Percentiles rank a stretch among this genome's conserved stretches.
These are phyloP conservation scores for Raphicerus campestris DNA, from an alignment of 2,113 vertebrate species.

Conservation along the genomic window DNA sequence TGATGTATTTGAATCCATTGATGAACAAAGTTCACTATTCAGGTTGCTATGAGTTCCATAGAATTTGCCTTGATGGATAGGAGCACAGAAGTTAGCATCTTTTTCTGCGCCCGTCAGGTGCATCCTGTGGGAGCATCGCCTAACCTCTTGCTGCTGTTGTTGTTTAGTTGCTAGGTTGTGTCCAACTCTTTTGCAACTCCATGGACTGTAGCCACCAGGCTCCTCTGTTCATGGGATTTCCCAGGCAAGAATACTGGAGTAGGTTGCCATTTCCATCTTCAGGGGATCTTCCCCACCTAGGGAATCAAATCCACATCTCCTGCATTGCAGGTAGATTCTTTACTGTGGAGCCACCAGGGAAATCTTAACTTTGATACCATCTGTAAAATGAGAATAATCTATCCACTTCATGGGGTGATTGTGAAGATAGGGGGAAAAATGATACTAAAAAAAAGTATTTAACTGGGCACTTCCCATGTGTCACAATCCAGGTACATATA, in stretches of 20 bases:
- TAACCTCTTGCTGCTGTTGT: background rate
- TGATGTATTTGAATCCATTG: background rate
- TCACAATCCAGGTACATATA: background rate
- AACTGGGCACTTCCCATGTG: background rate
- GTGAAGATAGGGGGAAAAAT: background rate
- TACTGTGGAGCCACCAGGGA: background rate
- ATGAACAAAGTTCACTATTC: background rate
- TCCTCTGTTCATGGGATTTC: background rate
- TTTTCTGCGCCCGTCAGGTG: background rate
- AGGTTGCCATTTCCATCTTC: background rate
- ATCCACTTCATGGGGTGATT: background rate
- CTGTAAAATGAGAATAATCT: background rate
- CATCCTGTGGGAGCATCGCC: rapidly evolving
- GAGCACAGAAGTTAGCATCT: no score
- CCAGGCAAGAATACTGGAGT: background rate
- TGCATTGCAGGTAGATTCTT: background rate
- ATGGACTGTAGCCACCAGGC: background rate
- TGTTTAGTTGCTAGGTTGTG: background rate
- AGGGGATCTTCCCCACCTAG: background rate
- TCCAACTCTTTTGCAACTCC: background rate
- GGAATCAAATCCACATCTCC: background rate
- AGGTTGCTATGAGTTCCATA: background rate
- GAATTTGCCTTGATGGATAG: background rate
- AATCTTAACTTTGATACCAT: background rate
- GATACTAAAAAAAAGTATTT: background rate